Conservation (phyloP, 2,797 vertebrate species). For the Sciurus vulgaris region DNA sequence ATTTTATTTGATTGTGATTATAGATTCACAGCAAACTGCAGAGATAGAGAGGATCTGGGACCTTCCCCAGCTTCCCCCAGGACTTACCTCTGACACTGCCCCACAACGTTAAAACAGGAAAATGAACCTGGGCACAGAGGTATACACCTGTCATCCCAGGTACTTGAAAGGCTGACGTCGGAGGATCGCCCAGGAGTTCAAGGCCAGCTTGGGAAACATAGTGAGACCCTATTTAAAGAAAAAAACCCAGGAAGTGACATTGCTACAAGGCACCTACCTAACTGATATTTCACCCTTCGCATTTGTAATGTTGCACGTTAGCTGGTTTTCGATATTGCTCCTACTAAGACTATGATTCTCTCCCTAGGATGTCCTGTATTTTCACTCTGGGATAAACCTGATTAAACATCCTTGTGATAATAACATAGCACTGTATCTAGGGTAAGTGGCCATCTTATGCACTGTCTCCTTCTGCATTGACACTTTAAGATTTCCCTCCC, state of each 20-base stretch:
- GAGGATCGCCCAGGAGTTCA: not conserved
- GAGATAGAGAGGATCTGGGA: not conserved
- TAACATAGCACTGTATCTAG: slow-evolving; percentile 59
- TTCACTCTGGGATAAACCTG: not conserved
- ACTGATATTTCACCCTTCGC: not conserved
- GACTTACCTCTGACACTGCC: not conserved
- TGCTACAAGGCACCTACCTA: not conserved
- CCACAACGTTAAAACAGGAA: not conserved
- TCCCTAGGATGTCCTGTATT: slow-evolving; percentile 48
- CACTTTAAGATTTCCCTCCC: not conserved
- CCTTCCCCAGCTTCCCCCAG: not conserved
- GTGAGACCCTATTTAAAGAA: not conserved
- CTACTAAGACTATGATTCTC: not conserved
- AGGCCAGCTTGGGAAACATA: not conserved
- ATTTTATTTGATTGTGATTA: not conserved
- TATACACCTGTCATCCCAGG: not conserved
- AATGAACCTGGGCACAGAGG: not conserved
- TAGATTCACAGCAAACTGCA: not conserved
- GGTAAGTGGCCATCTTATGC: slow-evolving; percentile 58
- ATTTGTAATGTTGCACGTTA: not conserved
- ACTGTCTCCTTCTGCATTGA: not conserved
- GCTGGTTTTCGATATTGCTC: not conserved
- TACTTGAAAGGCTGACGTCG: not conserved
- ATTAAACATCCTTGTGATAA: slow-evolving; percentile 73
- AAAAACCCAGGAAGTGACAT: not conserved